Evolutionary conservation across 2,888 invertebrate species (phyloP).

Genomic region (Heterodera filipjevi): DNA sequence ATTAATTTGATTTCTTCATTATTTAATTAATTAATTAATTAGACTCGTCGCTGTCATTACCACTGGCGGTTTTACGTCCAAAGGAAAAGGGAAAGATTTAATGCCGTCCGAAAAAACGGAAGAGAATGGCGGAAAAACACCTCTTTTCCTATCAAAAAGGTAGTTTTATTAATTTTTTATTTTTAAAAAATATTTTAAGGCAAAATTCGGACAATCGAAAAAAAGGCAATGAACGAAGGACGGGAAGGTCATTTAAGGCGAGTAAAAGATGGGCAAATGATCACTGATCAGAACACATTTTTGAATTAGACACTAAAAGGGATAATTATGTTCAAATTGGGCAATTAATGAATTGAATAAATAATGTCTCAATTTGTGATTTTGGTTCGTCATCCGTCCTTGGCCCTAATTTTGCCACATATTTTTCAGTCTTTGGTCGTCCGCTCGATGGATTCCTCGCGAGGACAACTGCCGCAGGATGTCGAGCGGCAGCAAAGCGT

Average conservation of each 20-base stretch:
- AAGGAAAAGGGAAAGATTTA: neutral
- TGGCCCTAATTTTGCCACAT: too few relatives aligned
- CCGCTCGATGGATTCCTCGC: conserved; percentile 17
- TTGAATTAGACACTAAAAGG: too few relatives aligned
- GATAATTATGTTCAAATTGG: too few relatives aligned
- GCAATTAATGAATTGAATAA: too few relatives aligned
- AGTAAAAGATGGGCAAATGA: neutral
- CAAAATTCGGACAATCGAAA: neutral
- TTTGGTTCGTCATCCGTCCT: too few relatives aligned
- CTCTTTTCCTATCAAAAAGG: neutral
- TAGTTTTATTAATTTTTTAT: neutral
- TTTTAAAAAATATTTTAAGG: neutral
- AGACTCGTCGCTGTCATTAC: conserved; percentile 5
- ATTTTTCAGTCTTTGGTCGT: neutral
- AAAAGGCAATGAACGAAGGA: neutral
- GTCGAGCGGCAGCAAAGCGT: conserved; percentile 3
- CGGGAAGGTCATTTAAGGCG: neutral
- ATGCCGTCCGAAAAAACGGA: neutral
- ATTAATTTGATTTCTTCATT: too few relatives aligned
- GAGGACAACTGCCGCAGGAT: neutral
- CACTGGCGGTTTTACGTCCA: neutral
- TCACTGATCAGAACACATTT: neutral
- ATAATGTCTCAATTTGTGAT: too few relatives aligned
- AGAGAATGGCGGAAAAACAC: neutral
- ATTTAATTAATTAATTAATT: conserved; percentile 7